Percentiles rank a stretch among this genome's conserved stretches.
Conservation (phyloP, 2,113 vertebrate species). For the Dendrocopos noguchii region DNA sequence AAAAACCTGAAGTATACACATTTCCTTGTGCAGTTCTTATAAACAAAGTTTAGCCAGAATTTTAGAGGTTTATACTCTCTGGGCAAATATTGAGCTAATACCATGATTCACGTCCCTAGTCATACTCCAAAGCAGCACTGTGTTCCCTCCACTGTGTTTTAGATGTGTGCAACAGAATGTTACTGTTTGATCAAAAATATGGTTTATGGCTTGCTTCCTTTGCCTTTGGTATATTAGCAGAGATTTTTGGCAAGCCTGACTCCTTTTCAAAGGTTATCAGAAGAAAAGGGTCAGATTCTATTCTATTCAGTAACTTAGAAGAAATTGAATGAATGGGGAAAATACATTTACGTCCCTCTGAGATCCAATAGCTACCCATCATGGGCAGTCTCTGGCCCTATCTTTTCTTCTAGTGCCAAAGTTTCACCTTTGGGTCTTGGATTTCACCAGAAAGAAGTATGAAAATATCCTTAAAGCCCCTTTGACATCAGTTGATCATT, state of each 20-base stretch:
- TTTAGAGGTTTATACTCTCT: constrained; percentile 9
- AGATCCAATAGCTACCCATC: neutral
- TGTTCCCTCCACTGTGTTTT: constrained; percentile 36
- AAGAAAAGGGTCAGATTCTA: neutral
- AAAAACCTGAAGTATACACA: neutral
- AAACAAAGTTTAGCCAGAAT: constrained; percentile 17
- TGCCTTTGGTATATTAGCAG: neutral
- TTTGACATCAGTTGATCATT: neutral
- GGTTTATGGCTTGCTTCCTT: constrained; percentile 9
- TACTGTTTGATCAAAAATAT: constrained; percentile 49
- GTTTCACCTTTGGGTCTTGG: neutral
- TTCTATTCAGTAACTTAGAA: neutral
- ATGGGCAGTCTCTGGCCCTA: neutral
- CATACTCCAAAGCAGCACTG: neutral
- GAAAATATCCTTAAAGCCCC: neutral
- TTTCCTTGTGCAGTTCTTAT: neutral
- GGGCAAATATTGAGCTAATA: constrained; percentile 58
- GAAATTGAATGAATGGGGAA: neutral
- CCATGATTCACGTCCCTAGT: neutral
- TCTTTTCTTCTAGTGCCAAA: neutral
- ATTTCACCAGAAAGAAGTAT: neutral
- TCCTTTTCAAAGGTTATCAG: neutral
- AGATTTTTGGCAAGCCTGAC: neutral
- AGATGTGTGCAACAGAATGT: constrained; percentile 38
- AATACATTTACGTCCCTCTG: neutral